These are phyloP conservation scores for Acromyrmex charruanus DNA, from an alignment of 1,140 invertebrate species.

Conservation along the genomic window DNA sequence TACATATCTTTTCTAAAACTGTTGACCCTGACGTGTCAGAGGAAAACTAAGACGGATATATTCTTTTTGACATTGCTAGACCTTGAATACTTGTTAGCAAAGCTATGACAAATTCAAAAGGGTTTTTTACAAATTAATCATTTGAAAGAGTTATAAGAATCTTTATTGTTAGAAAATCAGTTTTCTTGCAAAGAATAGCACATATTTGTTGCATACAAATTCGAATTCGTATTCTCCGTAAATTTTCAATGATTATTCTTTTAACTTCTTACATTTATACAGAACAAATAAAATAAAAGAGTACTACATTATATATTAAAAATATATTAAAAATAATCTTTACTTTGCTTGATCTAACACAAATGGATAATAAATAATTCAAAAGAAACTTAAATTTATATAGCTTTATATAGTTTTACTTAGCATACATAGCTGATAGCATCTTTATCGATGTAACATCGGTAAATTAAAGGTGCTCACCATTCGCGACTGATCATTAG, in stretches of 20 bases:
- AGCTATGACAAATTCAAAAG: conserved; percentile 67
- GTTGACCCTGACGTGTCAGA: not conserved
- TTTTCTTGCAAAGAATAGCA: not conserved
- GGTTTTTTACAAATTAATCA: conserved; percentile 81
- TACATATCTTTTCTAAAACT: not conserved
- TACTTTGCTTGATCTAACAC: not conserved
- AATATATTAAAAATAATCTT: not conserved
- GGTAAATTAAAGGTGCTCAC: conserved; percentile 74
- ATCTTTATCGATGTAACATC: conserved; percentile 84
- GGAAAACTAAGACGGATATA: not conserved
- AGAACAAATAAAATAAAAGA: not conserved
- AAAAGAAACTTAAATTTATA: conserved; percentile 45
- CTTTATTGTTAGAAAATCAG: not conserved
- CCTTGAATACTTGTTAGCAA: not conserved
- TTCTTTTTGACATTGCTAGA: not conserved
- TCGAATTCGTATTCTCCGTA: not conserved
- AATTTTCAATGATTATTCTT: not conserved
- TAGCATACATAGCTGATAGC: conserved; percentile 42
- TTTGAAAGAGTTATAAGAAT: not conserved
- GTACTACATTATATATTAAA: not conserved
- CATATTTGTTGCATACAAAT: not conserved
- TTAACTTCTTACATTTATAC: not conserved
- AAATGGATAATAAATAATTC: not conserved
- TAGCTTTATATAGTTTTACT: conserved; percentile 25
- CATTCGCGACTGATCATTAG: conserved; percentile 75